A percentile compares a stretch with the other conserved stretches of the same genome.
phyloP scores from a whole-genome alignment of 2,797 vertebrate species.

The Myoxocephalus aenaeus region DNA sequence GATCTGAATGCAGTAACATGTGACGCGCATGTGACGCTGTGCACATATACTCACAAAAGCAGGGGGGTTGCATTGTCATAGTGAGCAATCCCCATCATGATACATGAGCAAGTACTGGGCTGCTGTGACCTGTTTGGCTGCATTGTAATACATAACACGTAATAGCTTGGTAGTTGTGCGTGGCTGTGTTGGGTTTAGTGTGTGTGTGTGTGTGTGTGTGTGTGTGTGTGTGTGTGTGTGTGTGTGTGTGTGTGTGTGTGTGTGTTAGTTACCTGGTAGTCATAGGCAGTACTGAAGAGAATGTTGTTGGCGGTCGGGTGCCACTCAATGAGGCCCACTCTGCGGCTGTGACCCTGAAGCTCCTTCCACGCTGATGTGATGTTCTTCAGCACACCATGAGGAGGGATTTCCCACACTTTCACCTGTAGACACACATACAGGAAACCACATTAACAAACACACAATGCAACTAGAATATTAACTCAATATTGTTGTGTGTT shows the following conservation, averaged over 20 bases:
- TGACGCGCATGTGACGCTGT: background rate
- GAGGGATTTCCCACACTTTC: conserved; percentile 94
- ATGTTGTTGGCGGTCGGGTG: conserved; percentile 91
- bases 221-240: conserved; percentile 1
- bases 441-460: background rate
- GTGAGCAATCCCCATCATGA: background rate
- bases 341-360: conserved; percentile 88
- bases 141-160: conserved; percentile 1
- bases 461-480: background rate
- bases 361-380: conserved; percentile 88
- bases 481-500: background rate
- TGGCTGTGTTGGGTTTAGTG: background rate
- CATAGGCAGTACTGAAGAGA: conserved; percentile 92
- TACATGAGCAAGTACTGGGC: background rate
- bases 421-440: conserved; percentile 78
- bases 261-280: conserved; percentile 93
- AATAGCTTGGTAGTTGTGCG: background rate
- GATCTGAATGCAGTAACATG: background rate
- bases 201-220: background rate
- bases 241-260: too few species aligned
- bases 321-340: conserved; percentile 93
- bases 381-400: conserved; percentile 85
- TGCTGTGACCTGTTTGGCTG: conserved; percentile 32
- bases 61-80: background rate
- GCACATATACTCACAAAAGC: too few species aligned